These are phyloP conservation scores for Columba guinea DNA, from an alignment of 2,797 vertebrate species.

Conservation along the genomic window DNA sequence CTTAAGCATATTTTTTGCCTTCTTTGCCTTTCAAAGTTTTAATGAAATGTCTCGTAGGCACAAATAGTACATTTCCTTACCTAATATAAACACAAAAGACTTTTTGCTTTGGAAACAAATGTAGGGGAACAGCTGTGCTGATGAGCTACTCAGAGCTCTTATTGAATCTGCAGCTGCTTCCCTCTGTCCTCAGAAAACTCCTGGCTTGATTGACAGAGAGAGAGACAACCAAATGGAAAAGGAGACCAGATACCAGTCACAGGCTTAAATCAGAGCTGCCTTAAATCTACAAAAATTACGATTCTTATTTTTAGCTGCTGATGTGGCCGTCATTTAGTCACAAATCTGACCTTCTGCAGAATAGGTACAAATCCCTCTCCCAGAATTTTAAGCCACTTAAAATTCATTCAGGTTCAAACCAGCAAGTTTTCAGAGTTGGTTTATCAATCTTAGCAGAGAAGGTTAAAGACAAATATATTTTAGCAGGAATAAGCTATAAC, in stretches of 20 bases:
- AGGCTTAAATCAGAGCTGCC: constrained; percentile 21
- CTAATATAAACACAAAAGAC: constrained; percentile 67
- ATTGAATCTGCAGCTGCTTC: constrained; percentile 70
- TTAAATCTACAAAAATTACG: constrained; percentile 7
- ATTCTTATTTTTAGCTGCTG: constrained; percentile 14
- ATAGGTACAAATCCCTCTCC: background rate
- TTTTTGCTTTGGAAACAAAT: constrained; percentile 64
- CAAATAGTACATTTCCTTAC: constrained; percentile 63
- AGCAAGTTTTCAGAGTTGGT: background rate
- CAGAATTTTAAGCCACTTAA: background rate
- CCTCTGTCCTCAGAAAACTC: constrained; percentile 63
- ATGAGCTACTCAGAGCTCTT: constrained; percentile 57
- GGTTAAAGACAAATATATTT: background rate
- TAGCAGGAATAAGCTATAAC: background rate
- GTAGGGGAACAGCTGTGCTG: constrained; percentile 64
- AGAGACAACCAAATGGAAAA: constrained; percentile 16
- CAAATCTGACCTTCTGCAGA: background rate
- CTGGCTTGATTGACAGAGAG: constrained; percentile 20
- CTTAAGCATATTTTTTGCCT: background rate
- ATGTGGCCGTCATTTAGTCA: background rate
- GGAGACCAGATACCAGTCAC: constrained; percentile 29
- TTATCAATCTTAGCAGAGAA: background rate
- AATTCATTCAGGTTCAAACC: background rate
- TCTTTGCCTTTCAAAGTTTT: constrained; percentile 27
- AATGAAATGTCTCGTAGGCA: constrained; percentile 1